Percentiles rank a stretch among this genome's conserved stretches.
These are phyloP conservation scores for Neomonachus schauinslandi DNA, from an alignment of 2,113 vertebrate genomes.

Conservation along the genomic window DNA sequence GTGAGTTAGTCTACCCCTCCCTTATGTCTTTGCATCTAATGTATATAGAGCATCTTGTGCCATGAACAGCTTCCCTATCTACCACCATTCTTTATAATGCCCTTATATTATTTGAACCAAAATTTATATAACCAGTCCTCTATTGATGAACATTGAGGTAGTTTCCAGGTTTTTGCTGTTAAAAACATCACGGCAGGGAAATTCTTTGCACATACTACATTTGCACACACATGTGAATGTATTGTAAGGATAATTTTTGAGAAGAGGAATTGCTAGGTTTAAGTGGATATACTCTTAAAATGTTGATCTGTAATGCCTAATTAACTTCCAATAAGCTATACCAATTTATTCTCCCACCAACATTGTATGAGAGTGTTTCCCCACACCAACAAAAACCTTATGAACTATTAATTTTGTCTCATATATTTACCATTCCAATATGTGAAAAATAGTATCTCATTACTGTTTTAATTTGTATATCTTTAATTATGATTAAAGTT, in stretches of 20 bases:
- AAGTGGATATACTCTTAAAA: background rate
- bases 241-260: background rate
- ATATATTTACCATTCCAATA: slow-evolving; percentile 5
- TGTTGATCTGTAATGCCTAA: background rate
- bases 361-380: background rate
- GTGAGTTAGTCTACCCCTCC: background rate
- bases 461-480: slow-evolving; percentile 19
- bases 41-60: background rate
- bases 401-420: slow-evolving; percentile 11
- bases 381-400: background rate
- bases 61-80: background rate
- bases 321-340: background rate
- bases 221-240: background rate
- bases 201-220: background rate
- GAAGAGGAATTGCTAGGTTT: background rate
- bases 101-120: background rate
- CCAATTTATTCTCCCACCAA: background rate
- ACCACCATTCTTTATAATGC: background rate
- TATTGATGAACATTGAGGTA: background rate
- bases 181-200: background rate
- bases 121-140: background rate
- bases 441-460: slow-evolving; percentile 24
- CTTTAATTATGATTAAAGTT: slow-evolving; percentile 19
- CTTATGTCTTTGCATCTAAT: background rate
- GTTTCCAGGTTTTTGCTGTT: background rate